A percentile compares a stretch with the other conserved stretches of the same genome.
Evolutionary conservation across 2,797 vertebrate species (phyloP).

Genomic region (Synanceia verrucosa): DNA sequence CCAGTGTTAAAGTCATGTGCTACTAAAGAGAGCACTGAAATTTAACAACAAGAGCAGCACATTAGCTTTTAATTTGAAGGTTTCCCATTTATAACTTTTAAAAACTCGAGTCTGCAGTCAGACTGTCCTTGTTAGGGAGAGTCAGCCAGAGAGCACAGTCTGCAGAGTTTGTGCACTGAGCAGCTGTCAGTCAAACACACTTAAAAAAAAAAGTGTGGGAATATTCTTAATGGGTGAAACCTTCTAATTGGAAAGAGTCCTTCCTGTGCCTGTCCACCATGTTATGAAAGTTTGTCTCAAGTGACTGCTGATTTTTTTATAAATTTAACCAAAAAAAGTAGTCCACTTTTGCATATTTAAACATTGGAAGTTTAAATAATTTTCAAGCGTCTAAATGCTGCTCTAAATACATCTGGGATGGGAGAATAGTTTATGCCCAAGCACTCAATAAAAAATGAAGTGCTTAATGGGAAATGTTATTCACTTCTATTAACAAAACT

Average conservation of each 20-base stretch:
- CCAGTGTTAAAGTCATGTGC: background rate
- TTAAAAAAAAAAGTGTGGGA: constrained; percentile 34
- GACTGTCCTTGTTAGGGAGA: constrained; percentile 14
- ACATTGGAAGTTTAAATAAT: constrained; percentile 30
- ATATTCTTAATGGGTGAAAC: constrained; percentile 31
- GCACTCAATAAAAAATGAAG: background rate
- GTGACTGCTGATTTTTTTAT: constrained; percentile 44
- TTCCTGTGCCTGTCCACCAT: constrained; percentile 9
- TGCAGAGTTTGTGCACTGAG: constrained; percentile 12
- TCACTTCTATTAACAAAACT: constrained; percentile 17
- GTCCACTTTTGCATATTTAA: constrained; percentile 40
- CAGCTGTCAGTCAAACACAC: constrained; percentile 50
- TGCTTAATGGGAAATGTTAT: constrained; percentile 4
- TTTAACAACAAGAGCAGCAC: background rate
- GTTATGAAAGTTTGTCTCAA: constrained; percentile 29
- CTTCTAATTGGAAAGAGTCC: constrained; percentile 33
- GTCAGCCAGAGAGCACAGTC: constrained; percentile 2
- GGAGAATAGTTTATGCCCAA: constrained; percentile 15
- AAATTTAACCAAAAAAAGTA: constrained; percentile 33
- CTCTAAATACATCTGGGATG: constrained; percentile 25
- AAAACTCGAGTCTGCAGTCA: constrained; percentile 1
- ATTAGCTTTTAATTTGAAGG: background rate
- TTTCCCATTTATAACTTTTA: background rate
- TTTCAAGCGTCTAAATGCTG: constrained; percentile 26
- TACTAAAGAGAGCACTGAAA: background rate